Percentiles rank a stretch among this genome's conserved stretches.
Conservation (phyloP, 2,113 vertebrate genomes). For the Echinops telfairi region DNA sequence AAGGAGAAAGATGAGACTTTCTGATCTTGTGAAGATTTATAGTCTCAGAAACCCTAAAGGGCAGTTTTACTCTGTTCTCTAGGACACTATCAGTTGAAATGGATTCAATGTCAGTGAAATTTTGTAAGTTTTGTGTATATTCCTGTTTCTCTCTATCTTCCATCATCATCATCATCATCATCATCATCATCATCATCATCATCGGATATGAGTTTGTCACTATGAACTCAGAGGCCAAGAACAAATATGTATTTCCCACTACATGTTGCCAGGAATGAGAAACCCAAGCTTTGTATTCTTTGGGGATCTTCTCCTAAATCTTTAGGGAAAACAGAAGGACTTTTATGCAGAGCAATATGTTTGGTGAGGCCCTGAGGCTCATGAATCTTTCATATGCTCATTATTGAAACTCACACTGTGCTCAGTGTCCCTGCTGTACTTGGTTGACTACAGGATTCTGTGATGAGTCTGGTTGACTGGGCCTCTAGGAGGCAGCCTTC, state of each 20-base stretch:
- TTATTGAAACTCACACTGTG: not conserved
- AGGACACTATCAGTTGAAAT: no score
- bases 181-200: no score
- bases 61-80: no score
- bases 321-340: not conserved
- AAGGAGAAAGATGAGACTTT: no score
- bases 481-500: not conserved
- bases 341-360: not conserved
- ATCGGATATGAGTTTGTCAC: not conserved
- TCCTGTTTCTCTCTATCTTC: no score
- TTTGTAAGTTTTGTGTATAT: no score
- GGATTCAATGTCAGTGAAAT: no score
- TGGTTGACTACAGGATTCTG: not conserved
- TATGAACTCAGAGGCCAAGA: not conserved
- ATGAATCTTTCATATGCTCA: not conserved
- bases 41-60: no score
- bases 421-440: not conserved
- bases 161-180: no score
- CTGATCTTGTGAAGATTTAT: no score
- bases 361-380: not conserved
- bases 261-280: not conserved
- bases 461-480: not conserved
- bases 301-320: not conserved
- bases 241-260: not conserved
- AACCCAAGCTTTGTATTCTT: not conserved